phyloP scores from a whole-genome alignment of 2,113 vertebrate genomes.

The Prionailurus viverrinus region DNA sequence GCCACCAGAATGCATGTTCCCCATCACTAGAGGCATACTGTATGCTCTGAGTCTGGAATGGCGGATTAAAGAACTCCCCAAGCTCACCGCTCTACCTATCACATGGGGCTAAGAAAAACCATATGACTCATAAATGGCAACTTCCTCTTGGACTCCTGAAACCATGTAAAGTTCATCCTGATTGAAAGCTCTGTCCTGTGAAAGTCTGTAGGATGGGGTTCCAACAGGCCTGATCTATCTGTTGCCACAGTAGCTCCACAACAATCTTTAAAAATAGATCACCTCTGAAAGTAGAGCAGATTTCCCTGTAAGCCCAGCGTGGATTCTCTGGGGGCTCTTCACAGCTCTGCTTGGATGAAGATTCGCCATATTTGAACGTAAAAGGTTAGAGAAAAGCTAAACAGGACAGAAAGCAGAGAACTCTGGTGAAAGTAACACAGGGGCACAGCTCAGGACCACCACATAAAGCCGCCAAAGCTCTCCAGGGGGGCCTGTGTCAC shows the following conservation, averaged over 20 bases:
- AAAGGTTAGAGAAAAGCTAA: neutral
- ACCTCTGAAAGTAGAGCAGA: slow-evolving; percentile 43
- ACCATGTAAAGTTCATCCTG: neutral
- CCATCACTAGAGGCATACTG: neutral
- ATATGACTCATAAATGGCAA: neutral
- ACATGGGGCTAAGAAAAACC: neutral
- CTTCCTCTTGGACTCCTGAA: neutral
- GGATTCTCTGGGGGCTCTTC: neutral
- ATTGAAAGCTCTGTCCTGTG: neutral
- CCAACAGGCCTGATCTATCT: neutral
- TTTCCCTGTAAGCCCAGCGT: neutral
- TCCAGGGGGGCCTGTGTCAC: neutral
- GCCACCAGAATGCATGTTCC: neutral
- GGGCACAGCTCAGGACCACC: neutral
- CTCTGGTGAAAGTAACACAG: neutral
- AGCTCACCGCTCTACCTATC: neutral
- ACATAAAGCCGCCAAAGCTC: neutral
- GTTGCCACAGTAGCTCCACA: neutral
- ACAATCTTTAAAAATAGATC: slow-evolving; percentile 54
- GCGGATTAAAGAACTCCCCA: neutral
- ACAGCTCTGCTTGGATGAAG: neutral
- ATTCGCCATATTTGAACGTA: neutral
- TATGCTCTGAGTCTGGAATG: neutral
- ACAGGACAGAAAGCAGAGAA: neutral
- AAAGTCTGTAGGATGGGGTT: neutral